These are phyloP conservation scores for Ficedula albicollis DNA, from an alignment of 2,797 vertebrate genomes.

Conservation along the genomic window DNA sequence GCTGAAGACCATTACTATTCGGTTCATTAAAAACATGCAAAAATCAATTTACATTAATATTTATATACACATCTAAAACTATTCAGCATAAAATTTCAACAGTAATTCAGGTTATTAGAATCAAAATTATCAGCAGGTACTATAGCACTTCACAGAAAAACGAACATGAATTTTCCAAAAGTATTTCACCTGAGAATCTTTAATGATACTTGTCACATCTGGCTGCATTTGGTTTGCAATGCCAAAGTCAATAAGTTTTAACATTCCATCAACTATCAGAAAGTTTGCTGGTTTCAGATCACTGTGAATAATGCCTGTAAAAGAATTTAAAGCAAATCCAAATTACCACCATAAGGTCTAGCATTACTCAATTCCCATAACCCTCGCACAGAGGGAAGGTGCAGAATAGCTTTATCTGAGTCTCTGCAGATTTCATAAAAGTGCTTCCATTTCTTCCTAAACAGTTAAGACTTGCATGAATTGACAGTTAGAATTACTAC, in stretches of 20 bases:
- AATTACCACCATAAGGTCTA: not conserved
- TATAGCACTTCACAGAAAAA: not conserved
- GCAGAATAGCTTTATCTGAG: not conserved
- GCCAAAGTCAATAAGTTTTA: conserved; percentile 97
- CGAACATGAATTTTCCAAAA: not conserved
- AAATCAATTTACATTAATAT: not conserved
- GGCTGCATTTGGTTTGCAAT: conserved; percentile 97
- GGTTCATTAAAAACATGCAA: not conserved
- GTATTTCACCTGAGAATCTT: conserved; percentile 89
- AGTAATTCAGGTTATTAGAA: not conserved
- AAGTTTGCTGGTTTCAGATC: conserved; percentile 98
- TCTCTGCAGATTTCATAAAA: not conserved
- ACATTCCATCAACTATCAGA: conserved; percentile 93
- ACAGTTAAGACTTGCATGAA: not conserved
- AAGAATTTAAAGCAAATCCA: not conserved
- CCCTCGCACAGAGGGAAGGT: not conserved
- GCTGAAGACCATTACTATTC: not conserved
- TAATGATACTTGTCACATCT: conserved; percentile 96
- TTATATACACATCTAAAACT: not conserved
- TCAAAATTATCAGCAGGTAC: not conserved
- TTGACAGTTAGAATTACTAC: not conserved
- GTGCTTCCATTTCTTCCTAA: not conserved
- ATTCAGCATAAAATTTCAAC: not conserved
- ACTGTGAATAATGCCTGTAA: conserved; percentile 93
- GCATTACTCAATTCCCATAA: not conserved